A percentile compares a stretch with the other conserved stretches of the same genome.
phyloP scores from a whole-genome alignment of 2,113 vertebrate species.

The Lophius piscatorius region DNA sequence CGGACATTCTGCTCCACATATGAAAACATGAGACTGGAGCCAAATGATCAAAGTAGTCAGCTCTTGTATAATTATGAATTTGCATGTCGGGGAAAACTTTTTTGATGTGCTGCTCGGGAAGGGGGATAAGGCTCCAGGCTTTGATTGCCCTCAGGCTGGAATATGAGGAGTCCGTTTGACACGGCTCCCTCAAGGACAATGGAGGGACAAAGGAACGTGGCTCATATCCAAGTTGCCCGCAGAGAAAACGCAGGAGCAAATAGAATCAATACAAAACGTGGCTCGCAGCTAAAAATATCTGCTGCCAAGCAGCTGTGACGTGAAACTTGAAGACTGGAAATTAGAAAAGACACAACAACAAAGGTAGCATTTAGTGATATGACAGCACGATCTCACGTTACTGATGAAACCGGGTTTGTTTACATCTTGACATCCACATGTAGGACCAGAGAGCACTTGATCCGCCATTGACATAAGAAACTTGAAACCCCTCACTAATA shows the following conservation, averaged over 20 bases:
- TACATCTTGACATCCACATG: constrained; percentile 50
- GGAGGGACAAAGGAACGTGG: constrained; percentile 52
- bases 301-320: constrained; percentile 40
- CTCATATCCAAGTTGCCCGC: constrained; percentile 56
- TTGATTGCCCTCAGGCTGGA: constrained; percentile 16
- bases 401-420: constrained; percentile 35
- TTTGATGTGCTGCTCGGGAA: background rate
- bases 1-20: background rate
- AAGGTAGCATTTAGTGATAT: constrained; percentile 55
- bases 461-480: constrained; percentile 50
- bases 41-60: no score
- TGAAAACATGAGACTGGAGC: no score
- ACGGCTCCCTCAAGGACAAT: constrained; percentile 68
- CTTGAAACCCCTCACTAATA: constrained; percentile 18
- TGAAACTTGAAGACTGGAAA: constrained; percentile 65
- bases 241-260: constrained; percentile 62
- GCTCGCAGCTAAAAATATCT: constrained; percentile 70
- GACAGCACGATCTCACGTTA: constrained; percentile 64
- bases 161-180: constrained; percentile 50
- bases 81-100: constrained; percentile 2
- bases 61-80: no score
- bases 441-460: constrained; percentile 23
- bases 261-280: constrained; percentile 71
- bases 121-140: background rate
- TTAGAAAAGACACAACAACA: constrained; percentile 54